Conservation (phyloP, 2,888 invertebrate genomes). For the Yponomeuta evonymella region DNA sequence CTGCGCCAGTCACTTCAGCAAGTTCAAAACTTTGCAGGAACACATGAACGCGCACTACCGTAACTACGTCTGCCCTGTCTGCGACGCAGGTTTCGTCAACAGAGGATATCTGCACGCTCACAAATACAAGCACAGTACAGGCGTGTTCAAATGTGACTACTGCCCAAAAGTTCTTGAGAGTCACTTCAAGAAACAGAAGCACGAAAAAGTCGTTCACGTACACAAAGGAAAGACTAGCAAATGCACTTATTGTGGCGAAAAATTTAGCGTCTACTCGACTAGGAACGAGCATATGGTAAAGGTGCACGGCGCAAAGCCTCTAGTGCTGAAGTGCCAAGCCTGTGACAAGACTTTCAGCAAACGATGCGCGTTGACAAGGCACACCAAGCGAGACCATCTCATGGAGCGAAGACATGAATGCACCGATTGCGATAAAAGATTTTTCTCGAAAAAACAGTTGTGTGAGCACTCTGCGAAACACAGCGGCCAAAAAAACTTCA, state of each 20-base stretch:
- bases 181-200: conserved; percentile 51
- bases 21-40: conserved; percentile 37
- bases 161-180: conserved; percentile 64
- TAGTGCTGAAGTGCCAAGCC: conserved; percentile 9
- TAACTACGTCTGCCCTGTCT: conserved; percentile 21
- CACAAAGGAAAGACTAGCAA: conserved; percentile 23
- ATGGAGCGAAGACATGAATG: conserved; percentile 15
- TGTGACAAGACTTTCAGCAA: conserved; percentile 9
- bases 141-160: conserved; percentile 34
- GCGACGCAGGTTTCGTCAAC: conserved; percentile 20
- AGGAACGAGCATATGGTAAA: conserved; percentile 28
- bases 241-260: conserved; percentile 30
- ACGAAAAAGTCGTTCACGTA: conserved; percentile 53
- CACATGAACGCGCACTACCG: conserved; percentile 42
- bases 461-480: conserved; percentile 47
- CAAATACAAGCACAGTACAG: conserved; percentile 25
- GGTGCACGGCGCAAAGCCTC: conserved; percentile 23
- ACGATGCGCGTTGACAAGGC: not conserved
- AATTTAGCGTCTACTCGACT: conserved; percentile 26
- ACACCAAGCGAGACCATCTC: conserved; percentile 11
- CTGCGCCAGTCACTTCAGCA: conserved; percentile 36
- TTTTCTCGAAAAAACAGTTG: conserved; percentile 37
- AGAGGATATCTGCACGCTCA: conserved; percentile 18
- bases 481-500: conserved; percentile 33
- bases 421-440: conserved; percentile 49